A percentile compares a stretch with the other conserved stretches of the same genome.
Evolutionary conservation across 2,888 invertebrate genomes (phyloP).

Genomic region (Plebejus melissa): DNA sequence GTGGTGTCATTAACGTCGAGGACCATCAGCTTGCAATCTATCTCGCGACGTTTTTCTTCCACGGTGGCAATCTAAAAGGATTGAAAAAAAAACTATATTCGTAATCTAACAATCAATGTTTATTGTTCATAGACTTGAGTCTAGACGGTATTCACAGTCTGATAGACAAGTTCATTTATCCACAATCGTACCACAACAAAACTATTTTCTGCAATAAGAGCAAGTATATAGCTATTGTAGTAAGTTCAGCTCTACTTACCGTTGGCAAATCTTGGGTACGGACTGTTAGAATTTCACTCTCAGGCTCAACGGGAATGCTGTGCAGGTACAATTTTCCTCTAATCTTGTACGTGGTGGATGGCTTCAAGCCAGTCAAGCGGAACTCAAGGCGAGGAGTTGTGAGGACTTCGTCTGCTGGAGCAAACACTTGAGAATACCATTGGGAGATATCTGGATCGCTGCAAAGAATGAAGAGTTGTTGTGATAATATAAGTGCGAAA

Average conservation of each 20-base stretch:
- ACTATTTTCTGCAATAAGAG: not conserved
- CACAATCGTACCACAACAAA: not conserved
- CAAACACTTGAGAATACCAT: constrained; percentile 92
- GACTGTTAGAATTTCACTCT: constrained; percentile 87
- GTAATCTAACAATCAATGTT: not conserved
- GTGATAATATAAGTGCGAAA: not conserved
- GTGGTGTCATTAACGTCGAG: constrained; percentile 88
- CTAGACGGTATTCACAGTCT: not conserved
- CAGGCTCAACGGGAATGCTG: constrained; percentile 87
- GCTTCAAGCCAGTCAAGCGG: constrained; percentile 85
- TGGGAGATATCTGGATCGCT: constrained; percentile 83
- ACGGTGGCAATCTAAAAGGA: constrained; percentile 14
- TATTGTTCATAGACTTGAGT: not conserved
- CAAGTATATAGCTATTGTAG: constrained; percentile 13
- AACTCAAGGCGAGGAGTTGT: constrained; percentile 92
- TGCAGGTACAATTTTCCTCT: constrained; percentile 88
- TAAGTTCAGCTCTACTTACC: constrained; percentile 40
- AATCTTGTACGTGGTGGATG: constrained; percentile 89
- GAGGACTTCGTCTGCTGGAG: constrained; percentile 91
- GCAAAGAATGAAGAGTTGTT: constrained; percentile 32
- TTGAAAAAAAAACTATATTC: not conserved
- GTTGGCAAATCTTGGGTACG: constrained; percentile 79
- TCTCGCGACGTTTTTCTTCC: constrained; percentile 70
- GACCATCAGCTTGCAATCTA: constrained; percentile 86
- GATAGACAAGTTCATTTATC: not conserved